Base-by-base conservation (phyloP, 1,140 invertebrate genomes). In the Ladona fulva region DNA sequence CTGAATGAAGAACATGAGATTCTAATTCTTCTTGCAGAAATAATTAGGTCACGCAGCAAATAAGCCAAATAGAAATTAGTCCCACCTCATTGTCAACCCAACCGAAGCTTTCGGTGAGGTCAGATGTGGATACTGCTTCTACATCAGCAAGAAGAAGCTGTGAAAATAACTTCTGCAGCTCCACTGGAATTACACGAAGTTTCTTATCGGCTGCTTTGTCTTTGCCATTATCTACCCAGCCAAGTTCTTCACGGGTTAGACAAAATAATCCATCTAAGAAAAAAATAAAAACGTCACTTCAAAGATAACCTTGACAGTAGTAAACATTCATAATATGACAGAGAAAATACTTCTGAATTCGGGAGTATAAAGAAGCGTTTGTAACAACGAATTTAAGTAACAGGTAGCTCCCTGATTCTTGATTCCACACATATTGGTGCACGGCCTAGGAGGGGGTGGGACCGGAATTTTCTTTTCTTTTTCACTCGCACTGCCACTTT, bases 81-180 rank as follows among this genome's bases (percentile, higher is more conserved):
- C 25, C 37, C 12, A 77, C 76, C 24, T 78, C 77, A 7, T 74
- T 74, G 24, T 74, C 25, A 66, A 24, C 25, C 77, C 77, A 78
- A 0, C 77, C 77, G 22, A 78, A 78, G 19, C 77, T 78, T 8
- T 74, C 77, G 12, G 77, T 78, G 0, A 78, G 25, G 7, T 78
- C 77, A 19, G 74, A 22, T 1, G 77, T 78, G 0, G 77, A 78
- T 8, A 78, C 77, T n/a, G 66, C 77, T 1, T 22, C 16, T 5
- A 74, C 12, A 66, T 78, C 77, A 0, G 52, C 77, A 19, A 78
- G 59, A 22, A 78, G 24, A 44, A 78, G 10, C 8, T 66, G 24
- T n/a, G 77, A 25, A 74, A 78, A 78, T 59, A 78, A 74, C 19
- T 66, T 74, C 66, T 78, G 77, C 52, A 78, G 19, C 59, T 78